Evolutionary conservation across 2,797 vertebrate genomes (phyloP).

Genomic region (Alfaro cultratus): DNA sequence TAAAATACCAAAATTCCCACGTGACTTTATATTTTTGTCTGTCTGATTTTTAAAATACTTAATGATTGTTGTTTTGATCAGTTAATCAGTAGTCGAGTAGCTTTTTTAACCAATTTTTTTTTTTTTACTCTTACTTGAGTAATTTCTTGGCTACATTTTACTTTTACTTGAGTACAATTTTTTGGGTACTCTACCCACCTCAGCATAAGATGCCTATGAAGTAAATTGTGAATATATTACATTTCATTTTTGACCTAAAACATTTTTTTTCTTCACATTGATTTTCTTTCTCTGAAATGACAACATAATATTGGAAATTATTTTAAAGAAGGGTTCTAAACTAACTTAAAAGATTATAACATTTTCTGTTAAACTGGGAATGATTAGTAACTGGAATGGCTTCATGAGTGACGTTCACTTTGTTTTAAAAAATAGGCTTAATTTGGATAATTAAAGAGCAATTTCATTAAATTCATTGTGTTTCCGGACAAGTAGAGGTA

Average conservation of each 20-base stretch:
- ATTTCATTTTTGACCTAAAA: neutral
- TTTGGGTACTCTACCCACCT: too few relatives aligned
- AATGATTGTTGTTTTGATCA: too few relatives aligned
- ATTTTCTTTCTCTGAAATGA: neutral
- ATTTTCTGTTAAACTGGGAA: neutral
- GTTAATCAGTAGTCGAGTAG: too few relatives aligned
- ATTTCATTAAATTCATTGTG: neutral
- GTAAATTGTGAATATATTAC: neutral
- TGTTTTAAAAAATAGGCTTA: neutral
- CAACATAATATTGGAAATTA: neutral
- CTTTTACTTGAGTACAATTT: too few relatives aligned
- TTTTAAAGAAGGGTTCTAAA: neutral
- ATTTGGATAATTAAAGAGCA: neutral
- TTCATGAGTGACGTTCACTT: neutral
- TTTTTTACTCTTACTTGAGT: too few relatives aligned
- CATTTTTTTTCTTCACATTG: too few relatives aligned
- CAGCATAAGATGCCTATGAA: too few relatives aligned
- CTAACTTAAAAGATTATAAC: neutral
- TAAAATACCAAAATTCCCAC: too few relatives aligned
- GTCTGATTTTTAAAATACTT: too few relatives aligned
- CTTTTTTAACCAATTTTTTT: too few relatives aligned
- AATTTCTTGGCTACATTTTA: too few relatives aligned
- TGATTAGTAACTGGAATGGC: neutral
- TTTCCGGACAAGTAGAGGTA: conserved; percentile 1
- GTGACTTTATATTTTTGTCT: too few relatives aligned